Percentiles rank a stretch among this genome's conserved stretches.
phyloP scores from a whole-genome alignment of 1,140 invertebrate genomes.

The Lepidurus couesii region DNA sequence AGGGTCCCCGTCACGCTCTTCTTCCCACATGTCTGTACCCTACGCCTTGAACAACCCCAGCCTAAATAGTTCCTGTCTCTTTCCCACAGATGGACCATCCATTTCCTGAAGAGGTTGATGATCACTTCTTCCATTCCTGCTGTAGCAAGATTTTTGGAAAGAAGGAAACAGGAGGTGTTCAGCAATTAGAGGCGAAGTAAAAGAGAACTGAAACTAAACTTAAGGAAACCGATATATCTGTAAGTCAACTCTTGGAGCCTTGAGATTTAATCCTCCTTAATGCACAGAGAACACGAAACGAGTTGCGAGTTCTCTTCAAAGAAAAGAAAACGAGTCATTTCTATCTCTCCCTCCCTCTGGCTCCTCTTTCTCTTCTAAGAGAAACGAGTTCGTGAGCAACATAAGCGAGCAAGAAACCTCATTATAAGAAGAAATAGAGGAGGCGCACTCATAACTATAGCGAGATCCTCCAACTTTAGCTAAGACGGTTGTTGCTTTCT shows the following conservation, averaged over 20 bases:
- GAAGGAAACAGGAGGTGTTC: no score
- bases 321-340: not conserved
- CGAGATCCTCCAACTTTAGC: not conserved
- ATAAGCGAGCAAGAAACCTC: slow-evolving; percentile 10
- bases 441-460: not conserved
- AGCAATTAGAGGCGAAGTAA: no score
- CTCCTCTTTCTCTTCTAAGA: not conserved
- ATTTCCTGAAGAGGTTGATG: no score
- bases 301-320: not conserved
- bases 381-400: not conserved
- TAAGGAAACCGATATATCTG: not conserved
- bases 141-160: no score
- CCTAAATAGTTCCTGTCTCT: not conserved
- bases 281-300: no score
- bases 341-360: not conserved
- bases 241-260: not conserved
- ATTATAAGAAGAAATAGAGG: not conserved
- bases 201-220: no score
- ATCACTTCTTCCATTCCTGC: no score
- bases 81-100: not conserved
- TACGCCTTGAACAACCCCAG: not conserved
- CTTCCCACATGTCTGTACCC: not conserved
- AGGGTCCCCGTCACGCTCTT: not conserved
- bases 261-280: not conserved
- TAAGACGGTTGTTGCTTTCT: not conserved